These are phyloP conservation scores for Melieria picta DNA, from an alignment of 2,888 invertebrate genomes.

Conservation along the genomic window DNA sequence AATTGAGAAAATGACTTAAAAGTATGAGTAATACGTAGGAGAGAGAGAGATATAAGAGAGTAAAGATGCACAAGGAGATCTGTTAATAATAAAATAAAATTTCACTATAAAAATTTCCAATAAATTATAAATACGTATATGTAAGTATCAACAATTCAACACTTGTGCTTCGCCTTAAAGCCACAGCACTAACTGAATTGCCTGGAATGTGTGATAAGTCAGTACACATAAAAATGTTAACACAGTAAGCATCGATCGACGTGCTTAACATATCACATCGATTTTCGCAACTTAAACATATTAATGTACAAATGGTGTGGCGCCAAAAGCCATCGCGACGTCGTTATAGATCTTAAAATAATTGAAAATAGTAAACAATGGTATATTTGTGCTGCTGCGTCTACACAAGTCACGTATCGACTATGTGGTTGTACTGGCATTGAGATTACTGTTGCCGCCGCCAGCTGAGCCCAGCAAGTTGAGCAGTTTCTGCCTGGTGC, in stretches of 20 bases:
- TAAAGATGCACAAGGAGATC: neutral
- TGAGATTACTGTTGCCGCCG: constrained; percentile 43
- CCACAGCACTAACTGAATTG: neutral
- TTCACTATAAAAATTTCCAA: neutral
- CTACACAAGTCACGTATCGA: constrained; percentile 1
- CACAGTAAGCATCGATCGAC: neutral
- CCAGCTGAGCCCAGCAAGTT: constrained; percentile 72
- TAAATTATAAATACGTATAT: neutral
- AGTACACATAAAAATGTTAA: neutral
- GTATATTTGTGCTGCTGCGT: neutral
- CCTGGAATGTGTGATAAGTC: neutral
- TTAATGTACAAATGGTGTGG: neutral
- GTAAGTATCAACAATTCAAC: neutral
- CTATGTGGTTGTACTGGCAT: constrained; percentile 44
- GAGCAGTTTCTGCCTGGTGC: constrained; percentile 81
- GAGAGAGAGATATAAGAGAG: neutral
- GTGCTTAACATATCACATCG: neutral
- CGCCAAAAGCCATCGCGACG: no score
- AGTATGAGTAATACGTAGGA: neutral
- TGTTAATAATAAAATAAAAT: neutral
- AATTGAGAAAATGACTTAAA: no score
- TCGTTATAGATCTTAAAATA: neutral
- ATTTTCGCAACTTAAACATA: neutral
- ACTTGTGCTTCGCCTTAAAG: neutral
- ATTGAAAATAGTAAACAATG: neutral